Percentiles rank a stretch among this genome's conserved stretches.
These are phyloP conservation scores for Wasmannia auropunctata DNA, from an alignment of 1,140 invertebrate species.

Conservation along the genomic window DNA sequence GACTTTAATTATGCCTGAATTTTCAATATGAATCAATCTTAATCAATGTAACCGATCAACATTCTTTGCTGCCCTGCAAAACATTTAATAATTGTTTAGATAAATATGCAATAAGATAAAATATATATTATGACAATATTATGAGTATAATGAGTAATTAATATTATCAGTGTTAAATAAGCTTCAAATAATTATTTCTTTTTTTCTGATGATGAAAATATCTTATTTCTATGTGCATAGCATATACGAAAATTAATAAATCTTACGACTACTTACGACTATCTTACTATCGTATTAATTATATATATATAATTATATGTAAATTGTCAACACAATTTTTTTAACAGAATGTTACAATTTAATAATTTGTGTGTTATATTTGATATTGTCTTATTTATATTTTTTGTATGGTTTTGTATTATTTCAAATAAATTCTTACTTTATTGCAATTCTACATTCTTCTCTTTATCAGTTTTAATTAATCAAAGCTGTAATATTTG, in stretches of 20 bases:
- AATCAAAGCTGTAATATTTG: slow-evolving; percentile 7
- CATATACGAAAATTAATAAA: neutral
- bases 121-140: neutral
- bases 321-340: neutral
- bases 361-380: neutral
- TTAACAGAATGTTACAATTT: neutral
- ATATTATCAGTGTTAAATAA: neutral
- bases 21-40: neutral
- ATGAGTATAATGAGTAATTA: neutral
- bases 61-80: neutral
- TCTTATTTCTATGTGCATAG: neutral
- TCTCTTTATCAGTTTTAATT: neutral
- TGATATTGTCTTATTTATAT: neutral
- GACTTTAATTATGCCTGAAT: neutral
- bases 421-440: neutral
- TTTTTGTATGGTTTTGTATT: neutral
- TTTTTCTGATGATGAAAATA: neutral
- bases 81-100: neutral
- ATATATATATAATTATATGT: neutral
- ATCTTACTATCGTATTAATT: neutral
- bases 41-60: neutral
- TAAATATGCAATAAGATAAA: neutral
- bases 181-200: neutral
- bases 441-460: neutral
- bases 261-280: neutral